Evolutionary conservation across 1,140 invertebrate species (phyloP), one percentile per base, ranked within the genome.

Genomic region (Drosophila nebulosa): DNA sequence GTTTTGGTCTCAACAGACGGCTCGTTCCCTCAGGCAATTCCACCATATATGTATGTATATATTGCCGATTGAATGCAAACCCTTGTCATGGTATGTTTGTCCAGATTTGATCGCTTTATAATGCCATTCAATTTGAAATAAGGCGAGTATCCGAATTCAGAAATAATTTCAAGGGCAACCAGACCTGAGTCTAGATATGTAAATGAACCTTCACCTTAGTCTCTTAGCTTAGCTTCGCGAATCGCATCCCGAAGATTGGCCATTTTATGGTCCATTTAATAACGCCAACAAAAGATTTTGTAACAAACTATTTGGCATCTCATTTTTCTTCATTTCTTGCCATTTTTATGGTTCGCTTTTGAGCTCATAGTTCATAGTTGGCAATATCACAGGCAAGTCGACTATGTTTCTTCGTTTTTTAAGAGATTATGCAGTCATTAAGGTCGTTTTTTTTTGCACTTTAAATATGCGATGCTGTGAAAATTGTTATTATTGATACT

Each of bases 191-290:
- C 50, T 67, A 57, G 55, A 27, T 64, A 85, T 85, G 80, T 69
- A 81, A 85, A 85, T 86, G 77, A 85, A 63, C 81, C 73, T 80
- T 86, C 66, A 69, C 80, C 77, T 85, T 76, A 68, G 65, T n/a
- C n/a, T n/a, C 64, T 75, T n/a, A n/a, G n/a, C n/a, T 75, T 69
- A 39, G 51, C 63, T 53, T 32, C 63, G 64, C 60, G 50, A 50
- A 70, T 79, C 78, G 64, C 74, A 68, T 67, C 79, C 63, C 66
- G 68, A 62, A 71, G 27, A 73, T 69, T 73, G 78, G 65, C 80
- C 69, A 77, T 75, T 77, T 79, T 70, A 21, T 66, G 32, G 69
- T 66, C 60, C 73, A 14, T 22, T 63, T 59, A 18, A 39, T 46
- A 66, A 51, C n/a, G 55, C 58, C 69, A 59, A 42, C 56, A 51